A percentile compares a stretch with the other conserved stretches of the same genome.
phyloP scores from a whole-genome alignment of 1,140 invertebrate genomes.

The Nymphalis io region DNA sequence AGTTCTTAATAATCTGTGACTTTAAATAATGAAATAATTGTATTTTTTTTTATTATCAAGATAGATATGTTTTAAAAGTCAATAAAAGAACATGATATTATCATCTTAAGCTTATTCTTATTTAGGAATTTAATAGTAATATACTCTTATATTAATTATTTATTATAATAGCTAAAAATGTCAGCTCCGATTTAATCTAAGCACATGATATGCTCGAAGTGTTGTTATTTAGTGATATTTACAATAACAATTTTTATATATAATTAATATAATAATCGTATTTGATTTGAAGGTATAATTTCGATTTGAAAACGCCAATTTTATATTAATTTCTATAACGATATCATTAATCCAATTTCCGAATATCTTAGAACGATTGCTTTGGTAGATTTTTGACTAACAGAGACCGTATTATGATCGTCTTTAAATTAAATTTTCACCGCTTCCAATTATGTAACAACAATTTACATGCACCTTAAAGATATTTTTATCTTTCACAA shows the following conservation, averaged over 20 bases:
- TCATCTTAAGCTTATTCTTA: constrained; percentile 40
- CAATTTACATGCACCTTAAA: constrained; percentile 45
- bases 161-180: constrained; percentile 50
- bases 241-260: constrained; percentile 71
- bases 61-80: constrained; percentile 24
- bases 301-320: constrained; percentile 27
- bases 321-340: constrained; percentile 36
- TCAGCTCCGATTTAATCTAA: constrained; percentile 56
- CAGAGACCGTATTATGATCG: constrained; percentile 29
- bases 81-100: constrained; percentile 24
- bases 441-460: constrained; percentile 42
- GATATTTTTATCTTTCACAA: constrained; percentile 23
- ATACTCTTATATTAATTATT: constrained; percentile 46
- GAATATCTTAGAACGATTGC: constrained; percentile 40
- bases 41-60: constrained; percentile 6
- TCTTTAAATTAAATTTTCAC: constrained; percentile 30
- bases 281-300: constrained; percentile 26
- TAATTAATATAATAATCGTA: constrained; percentile 36
- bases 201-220: constrained; percentile 65
- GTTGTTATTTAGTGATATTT: constrained; percentile 62
- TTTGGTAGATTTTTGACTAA: constrained; percentile 49
- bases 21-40: constrained; percentile 7
- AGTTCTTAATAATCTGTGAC: constrained; percentile 9
- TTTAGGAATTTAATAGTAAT: constrained; percentile 48
- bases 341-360: constrained; percentile 20